phyloP scores from a whole-genome alignment of 2,113 vertebrate genomes.

The Corythornis cristatus region DNA sequence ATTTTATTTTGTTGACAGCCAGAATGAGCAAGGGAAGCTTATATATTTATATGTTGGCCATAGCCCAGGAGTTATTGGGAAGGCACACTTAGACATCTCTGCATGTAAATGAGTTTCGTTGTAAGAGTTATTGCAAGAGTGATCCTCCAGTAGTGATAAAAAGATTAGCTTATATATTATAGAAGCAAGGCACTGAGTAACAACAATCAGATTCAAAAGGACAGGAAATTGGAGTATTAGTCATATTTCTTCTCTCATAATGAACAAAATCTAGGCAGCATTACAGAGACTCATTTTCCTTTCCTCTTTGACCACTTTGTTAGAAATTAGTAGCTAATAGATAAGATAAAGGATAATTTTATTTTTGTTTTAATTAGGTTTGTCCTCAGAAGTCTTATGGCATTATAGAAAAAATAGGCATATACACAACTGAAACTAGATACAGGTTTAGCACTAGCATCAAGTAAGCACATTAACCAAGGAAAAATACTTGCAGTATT shows the following conservation, averaged over 20 bases:
- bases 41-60: not conserved
- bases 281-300: not conserved
- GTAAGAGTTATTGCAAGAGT: slow-evolving; percentile 14
- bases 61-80: not conserved
- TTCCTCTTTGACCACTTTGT: not conserved
- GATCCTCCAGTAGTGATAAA: slow-evolving; percentile 18
- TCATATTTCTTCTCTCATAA: not conserved
- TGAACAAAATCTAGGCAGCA: not conserved
- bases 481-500: not conserved
- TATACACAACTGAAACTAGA: not conserved
- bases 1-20: not conserved
- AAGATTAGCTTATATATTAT: slow-evolving; percentile 7
- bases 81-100: not conserved
- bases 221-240: not conserved
- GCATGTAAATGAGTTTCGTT: not conserved
- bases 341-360: not conserved
- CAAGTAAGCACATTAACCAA: not conserved
- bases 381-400: not conserved
- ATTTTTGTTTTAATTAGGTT: not conserved
- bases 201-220: not conserved
- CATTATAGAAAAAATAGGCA: not conserved
- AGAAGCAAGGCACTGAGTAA: not conserved
- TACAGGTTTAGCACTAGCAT: not conserved
- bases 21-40: not conserved
- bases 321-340: not conserved